Conservation (phyloP, 2,113 vertebrate species). For the Ageneiosus marmoratus region DNA sequence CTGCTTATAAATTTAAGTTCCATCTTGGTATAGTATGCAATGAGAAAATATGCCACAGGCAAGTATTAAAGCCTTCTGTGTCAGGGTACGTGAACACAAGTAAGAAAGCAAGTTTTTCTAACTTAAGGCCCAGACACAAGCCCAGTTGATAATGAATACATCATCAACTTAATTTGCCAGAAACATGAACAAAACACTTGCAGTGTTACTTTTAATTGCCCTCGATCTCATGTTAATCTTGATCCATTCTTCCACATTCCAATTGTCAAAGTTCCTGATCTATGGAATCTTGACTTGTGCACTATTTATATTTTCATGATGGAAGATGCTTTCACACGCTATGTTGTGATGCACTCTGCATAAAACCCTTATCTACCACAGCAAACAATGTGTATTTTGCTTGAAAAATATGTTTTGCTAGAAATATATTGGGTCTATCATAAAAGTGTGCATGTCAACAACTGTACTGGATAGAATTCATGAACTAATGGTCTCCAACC, state of each 20-base stretch:
- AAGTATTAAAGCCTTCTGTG: neutral
- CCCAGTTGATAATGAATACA: neutral
- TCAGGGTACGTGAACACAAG: neutral
- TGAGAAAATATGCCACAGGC: neutral
- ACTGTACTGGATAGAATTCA: neutral
- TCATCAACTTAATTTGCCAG: constrained; percentile 1
- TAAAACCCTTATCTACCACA: neutral
- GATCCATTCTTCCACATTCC: neutral
- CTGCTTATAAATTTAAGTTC: neutral
- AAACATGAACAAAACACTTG: neutral
- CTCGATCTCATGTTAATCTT: neutral
- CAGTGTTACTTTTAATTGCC: neutral
- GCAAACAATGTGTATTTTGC: neutral
- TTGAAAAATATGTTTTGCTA: neutral
- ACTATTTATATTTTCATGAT: neutral
- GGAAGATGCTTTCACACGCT: neutral
- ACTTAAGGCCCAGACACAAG: neutral
- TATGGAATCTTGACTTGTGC: neutral
- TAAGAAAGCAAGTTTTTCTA: neutral
- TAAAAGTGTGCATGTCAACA: neutral
- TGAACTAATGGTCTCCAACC: neutral
- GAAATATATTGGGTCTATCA: neutral
- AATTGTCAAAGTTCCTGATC: neutral
- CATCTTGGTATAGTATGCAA: neutral
- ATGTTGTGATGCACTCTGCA: neutral